Evolutionary conservation across 2,797 vertebrate genomes (phyloP).

Genomic region (Siniperca undulata): DNA sequence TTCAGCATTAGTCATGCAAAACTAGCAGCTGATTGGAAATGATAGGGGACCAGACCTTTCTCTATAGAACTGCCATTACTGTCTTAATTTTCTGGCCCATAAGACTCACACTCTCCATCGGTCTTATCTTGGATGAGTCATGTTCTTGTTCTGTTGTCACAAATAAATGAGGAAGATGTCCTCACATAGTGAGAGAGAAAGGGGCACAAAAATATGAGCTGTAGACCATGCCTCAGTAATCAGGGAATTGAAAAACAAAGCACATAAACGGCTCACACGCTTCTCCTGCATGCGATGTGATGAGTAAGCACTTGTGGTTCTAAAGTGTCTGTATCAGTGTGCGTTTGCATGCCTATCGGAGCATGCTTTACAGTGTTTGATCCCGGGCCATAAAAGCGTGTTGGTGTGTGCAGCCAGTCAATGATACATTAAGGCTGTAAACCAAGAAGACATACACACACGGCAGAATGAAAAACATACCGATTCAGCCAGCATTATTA

Average conservation of each 20-base stretch:
- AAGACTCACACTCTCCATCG: slow-evolving; percentile 48
- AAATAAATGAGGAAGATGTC: slow-evolving; percentile 67
- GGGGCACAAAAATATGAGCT: slow-evolving; percentile 31
- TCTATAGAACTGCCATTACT: slow-evolving; percentile 36
- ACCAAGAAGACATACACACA: slow-evolving; percentile 41
- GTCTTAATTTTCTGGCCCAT: slow-evolving; percentile 59
- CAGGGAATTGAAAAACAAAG: slow-evolving; percentile 63
- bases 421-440: slow-evolving; percentile 73
- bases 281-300: slow-evolving; percentile 44
- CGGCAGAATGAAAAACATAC: slow-evolving; percentile 39
- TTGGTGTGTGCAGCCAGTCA: slow-evolving; percentile 57
- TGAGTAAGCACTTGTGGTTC: slow-evolving; percentile 72
- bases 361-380: slow-evolving; percentile 67
- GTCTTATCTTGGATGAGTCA: slow-evolving; percentile 60
- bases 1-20: slow-evolving; percentile 77
- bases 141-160: slow-evolving; percentile 62
- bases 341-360: slow-evolving; percentile 55
- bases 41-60: slow-evolving; percentile 54
- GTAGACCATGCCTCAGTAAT: slow-evolving; percentile 47
- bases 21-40: slow-evolving; percentile 73
- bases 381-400: slow-evolving; percentile 73
- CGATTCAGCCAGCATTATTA: slow-evolving; percentile 22
- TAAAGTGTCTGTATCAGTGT: slow-evolving; percentile 54
- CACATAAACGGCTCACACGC: slow-evolving; percentile 52
- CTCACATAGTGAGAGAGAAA: slow-evolving; percentile 9